phyloP scores from a whole-genome alignment of 2,888 invertebrate species.

The Xestobium rufovillosum region DNA sequence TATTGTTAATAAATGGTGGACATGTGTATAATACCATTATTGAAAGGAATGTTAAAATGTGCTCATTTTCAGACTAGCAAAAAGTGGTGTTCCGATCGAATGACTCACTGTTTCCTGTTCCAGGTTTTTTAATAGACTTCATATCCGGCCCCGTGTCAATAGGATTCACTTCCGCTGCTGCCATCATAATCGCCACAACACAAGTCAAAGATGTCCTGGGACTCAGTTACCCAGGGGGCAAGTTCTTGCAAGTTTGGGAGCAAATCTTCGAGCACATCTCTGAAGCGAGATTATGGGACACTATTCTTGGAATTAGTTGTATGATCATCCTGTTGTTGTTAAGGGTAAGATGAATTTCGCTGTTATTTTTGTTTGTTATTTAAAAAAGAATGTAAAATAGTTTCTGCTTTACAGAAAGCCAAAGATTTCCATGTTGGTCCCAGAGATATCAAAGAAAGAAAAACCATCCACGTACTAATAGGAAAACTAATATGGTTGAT shows the following conservation, averaged over 20 bases:
- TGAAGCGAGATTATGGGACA: constrained; percentile 64
- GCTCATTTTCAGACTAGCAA: too few relatives aligned
- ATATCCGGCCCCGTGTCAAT: constrained; percentile 77
- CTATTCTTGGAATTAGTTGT: constrained; percentile 60
- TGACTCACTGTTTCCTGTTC: too few relatives aligned
- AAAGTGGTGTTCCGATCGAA: too few relatives aligned
- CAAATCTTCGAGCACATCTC: constrained; percentile 62
- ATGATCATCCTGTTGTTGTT: constrained; percentile 62
- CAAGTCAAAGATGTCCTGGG: constrained; percentile 72
- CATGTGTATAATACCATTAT: too few relatives aligned
- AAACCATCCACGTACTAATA: constrained; percentile 41
- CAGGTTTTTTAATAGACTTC: constrained; percentile 77
- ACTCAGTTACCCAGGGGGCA: constrained; percentile 58
- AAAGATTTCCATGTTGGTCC: constrained; percentile 55
- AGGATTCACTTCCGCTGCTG: constrained; percentile 76
- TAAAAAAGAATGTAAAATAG: not conserved
- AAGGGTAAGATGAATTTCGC: too few relatives aligned
- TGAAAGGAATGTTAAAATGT: too few relatives aligned
- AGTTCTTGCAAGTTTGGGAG: constrained; percentile 64
- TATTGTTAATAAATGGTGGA: too few relatives aligned
- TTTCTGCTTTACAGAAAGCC: constrained; percentile 53
- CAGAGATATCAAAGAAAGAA: constrained; percentile 42
- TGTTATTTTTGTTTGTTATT: not conserved
- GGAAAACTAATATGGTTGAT: constrained; percentile 62
- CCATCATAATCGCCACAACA: constrained; percentile 73